Evolutionary conservation across 1,140 invertebrate species (phyloP), one percentile per base, ranked within the genome.

Genomic region (Pentalonia nigronervosa): DNA sequence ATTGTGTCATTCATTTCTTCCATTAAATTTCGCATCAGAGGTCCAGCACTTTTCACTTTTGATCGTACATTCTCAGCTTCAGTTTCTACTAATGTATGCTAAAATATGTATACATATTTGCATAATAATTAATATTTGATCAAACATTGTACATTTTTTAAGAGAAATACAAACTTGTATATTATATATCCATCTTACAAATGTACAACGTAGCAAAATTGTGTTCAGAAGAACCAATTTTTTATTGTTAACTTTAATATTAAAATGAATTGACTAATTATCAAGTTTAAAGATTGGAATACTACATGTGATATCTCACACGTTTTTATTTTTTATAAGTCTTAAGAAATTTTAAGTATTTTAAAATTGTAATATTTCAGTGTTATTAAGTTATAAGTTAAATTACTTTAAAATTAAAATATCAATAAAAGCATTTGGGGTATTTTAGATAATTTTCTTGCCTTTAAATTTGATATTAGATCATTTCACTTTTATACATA

Each of bases 1-100:
- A 96, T 95, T 7, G 96, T 96, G 91, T 96, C 96, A 93, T 95
- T 95, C 94, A 97, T 96, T 94, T 96, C 96, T 94, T 97, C 96
- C 94, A 96, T 96, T 94, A 96, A 96, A 91, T 96, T 96, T 53
- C 96, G 96, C 94, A 96, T 96, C 90, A 96, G 96, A 90, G 95
- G 95, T 7, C 96, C 94, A 60, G 96, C 96, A 94, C 94, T 95
- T 34, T 95, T 95, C 41, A 97, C 96, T 23, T 96, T 95, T 50
- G 95, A 95, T 50, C 96, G 94, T 17, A 96, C 95, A 94, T 95
- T 96, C 94, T 96, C 96, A 45, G 96, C 96, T 94, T 97, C 96
- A 11, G 95, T 95, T 94, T 97, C 96, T 53, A 97, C 94, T 48
- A 96, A 94, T 17, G 95, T 95, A 93, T 96, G 96, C 96, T 96